Percentiles rank a stretch among this genome's conserved stretches.
Conservation (phyloP, 2,888 invertebrate species). For the Embidobia sp. region DNA sequence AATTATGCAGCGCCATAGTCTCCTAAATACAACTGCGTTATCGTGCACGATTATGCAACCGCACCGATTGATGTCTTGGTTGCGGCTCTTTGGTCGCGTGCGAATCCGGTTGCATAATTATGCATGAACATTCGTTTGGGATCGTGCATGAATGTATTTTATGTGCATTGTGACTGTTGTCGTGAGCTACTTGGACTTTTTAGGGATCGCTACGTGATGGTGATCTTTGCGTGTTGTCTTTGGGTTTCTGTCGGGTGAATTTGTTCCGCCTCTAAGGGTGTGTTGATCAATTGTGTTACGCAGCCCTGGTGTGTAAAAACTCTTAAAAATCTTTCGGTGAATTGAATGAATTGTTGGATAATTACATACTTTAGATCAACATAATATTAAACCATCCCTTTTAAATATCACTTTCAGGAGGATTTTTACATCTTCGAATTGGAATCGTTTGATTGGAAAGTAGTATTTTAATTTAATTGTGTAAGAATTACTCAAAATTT, state of each 20-base stretch:
- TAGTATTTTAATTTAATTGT: too few species aligned
- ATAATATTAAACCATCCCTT: too few species aligned
- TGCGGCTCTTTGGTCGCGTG: neutral
- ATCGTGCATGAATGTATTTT: constrained; percentile 44
- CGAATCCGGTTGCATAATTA: constrained; percentile 31
- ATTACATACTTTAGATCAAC: too few species aligned
- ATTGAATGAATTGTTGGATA: too few species aligned
- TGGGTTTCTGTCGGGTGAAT: neutral
- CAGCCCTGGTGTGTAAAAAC: too few species aligned
- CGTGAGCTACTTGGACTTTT: constrained; percentile 35
- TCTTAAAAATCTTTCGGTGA: too few species aligned
- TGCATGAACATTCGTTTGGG: constrained; percentile 31
- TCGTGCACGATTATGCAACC: constrained; percentile 35
- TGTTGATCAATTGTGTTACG: too few species aligned
- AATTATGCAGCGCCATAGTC: constrained; percentile 54
- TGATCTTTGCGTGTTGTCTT: constrained; percentile 31
- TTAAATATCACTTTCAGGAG: too few species aligned
- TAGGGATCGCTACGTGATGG: constrained; percentile 16
- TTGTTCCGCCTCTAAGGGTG: too few species aligned
- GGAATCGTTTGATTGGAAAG: too few species aligned
- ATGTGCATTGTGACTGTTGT: constrained; percentile 40
- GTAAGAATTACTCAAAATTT: too few species aligned
- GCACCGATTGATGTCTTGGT: neutral
- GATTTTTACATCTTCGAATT: too few species aligned
- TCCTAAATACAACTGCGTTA: constrained; percentile 39